Conservation (phyloP, 2,888 invertebrate species). For the Chrysodeixis includens region DNA sequence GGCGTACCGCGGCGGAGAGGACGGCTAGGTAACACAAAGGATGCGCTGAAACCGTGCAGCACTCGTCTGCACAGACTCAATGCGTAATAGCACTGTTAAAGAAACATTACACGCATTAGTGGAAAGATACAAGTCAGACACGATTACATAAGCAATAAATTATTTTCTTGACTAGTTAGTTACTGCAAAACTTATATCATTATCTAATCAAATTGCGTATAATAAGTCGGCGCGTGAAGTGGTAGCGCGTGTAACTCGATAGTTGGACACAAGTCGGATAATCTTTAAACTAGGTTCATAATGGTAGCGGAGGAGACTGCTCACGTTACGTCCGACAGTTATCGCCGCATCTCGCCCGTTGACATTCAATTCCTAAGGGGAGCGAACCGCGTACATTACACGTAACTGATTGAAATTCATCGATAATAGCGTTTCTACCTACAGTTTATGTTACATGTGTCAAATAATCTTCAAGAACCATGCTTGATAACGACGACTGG, state of each 20-base stretch:
- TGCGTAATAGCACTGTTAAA: constrained; percentile 35
- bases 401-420: constrained; percentile 57
- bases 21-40: constrained; percentile 27
- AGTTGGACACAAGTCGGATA: constrained; percentile 34
- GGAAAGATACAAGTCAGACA: constrained; percentile 42
- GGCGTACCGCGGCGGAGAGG: constrained; percentile 18
- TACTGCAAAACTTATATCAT: constrained; percentile 32
- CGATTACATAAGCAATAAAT: constrained; percentile 34
- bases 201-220: constrained; percentile 34
- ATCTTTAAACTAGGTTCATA: constrained; percentile 39
- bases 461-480: background rate
- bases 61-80: constrained; percentile 45
- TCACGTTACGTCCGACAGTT: constrained; percentile 44
- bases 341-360: constrained; percentile 49
- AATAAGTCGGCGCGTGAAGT: constrained; percentile 28
- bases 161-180: constrained; percentile 30
- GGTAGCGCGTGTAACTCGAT: constrained; percentile 38
- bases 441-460: constrained; percentile 28
- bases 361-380: constrained; percentile 57
- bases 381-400: constrained; percentile 57
- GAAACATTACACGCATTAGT: constrained; percentile 45
- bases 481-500: background rate
- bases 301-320: constrained; percentile 31
- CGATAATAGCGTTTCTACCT: constrained; percentile 46
- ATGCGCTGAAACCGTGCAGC: constrained; percentile 24